Evolutionary conservation across 2,113 vertebrate species (phyloP), one percentile per base, ranked within the genome.

Genomic region (Seriola rivoliana): DNA sequence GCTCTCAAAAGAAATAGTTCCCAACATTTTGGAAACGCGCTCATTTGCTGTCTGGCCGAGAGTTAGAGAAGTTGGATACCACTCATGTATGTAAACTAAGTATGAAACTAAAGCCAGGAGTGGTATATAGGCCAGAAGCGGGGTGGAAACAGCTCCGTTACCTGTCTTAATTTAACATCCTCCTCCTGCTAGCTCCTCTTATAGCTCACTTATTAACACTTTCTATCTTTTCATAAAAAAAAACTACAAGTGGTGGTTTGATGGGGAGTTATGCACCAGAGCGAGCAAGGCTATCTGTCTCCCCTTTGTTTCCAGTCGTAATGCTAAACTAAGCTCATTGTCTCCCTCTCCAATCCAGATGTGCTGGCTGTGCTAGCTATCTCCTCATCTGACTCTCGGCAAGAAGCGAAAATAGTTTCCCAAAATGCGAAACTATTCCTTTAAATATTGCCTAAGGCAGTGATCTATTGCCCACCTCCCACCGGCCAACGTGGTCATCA

Each of bases 1-100:
- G 32, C 16, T n/a, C 64, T 70, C 19, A 17, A 12, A 67, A 77
- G 68, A 64, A 76, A 60, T 3, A 74, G 86, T 75, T 87, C 9
- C 1, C 16, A 68, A 63, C n/a, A 36, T 66, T 65, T 80, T 40
- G 3, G 12, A 59, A 76, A 63, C 6, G 3, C 2, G 11, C 64
- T 84, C 16, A 1, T 71, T 78, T 5, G 5, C 4, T 42, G 52
- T 60, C 13, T 57, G 82, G n/a, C 8, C 1, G 21, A 21, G 54
- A 64, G 54, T 80, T 58, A 2, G 17, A 72, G 23, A n/a, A 25
- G 12, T 60, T 71, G 0, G 5, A 54, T 25, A 11, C 50, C 14
- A 1, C 16, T 23, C 5, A 29, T 29, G 29, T 29, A 29, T 25
- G 57, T 23, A 34, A 7, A 3, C 4, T 25, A 62, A 57, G 55